Conservation (phyloP, 1,140 invertebrate genomes). For the Zaprionus camerounensis region DNA sequence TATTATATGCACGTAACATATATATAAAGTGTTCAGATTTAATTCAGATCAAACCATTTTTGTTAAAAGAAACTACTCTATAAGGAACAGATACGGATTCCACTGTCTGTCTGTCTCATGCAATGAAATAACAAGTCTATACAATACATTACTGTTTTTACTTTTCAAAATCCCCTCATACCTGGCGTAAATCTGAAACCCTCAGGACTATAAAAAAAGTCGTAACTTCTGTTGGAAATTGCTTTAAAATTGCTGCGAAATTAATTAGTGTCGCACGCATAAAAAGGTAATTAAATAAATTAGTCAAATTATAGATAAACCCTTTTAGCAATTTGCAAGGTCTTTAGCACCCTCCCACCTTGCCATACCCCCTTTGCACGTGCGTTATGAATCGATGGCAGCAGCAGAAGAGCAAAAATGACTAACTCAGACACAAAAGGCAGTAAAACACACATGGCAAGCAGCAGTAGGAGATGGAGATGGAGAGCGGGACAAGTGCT, state of each 20-base stretch:
- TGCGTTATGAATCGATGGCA: slow-evolving; percentile 77
- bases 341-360: not conserved
- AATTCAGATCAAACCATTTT: too few species aligned
- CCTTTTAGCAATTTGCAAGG: not conserved
- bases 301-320: slow-evolving; percentile 1
- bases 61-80: too few species aligned
- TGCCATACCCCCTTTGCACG: not conserved
- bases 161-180: not conserved
- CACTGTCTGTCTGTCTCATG: too few species aligned
- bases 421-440: slow-evolving; percentile 80
- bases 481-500: not conserved
- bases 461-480: not conserved
- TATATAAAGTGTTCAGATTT: too few species aligned
- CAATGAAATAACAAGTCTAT: too few species aligned
- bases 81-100: too few species aligned
- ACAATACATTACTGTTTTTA: not conserved
- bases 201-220: not conserved
- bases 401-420: slow-evolving; percentile 63
- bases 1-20: too few species aligned
- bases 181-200: not conserved
- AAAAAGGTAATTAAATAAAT: slow-evolving; percentile 4
- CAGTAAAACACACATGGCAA: slow-evolving; percentile 64
- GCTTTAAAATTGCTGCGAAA: not conserved
- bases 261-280: slow-evolving; percentile 3
- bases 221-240: not conserved